Percentiles rank a stretch among this genome's conserved stretches.
These are phyloP conservation scores for Piscicola geometra DNA, from an alignment of 2,888 invertebrate genomes.

Conservation along the genomic window DNA sequence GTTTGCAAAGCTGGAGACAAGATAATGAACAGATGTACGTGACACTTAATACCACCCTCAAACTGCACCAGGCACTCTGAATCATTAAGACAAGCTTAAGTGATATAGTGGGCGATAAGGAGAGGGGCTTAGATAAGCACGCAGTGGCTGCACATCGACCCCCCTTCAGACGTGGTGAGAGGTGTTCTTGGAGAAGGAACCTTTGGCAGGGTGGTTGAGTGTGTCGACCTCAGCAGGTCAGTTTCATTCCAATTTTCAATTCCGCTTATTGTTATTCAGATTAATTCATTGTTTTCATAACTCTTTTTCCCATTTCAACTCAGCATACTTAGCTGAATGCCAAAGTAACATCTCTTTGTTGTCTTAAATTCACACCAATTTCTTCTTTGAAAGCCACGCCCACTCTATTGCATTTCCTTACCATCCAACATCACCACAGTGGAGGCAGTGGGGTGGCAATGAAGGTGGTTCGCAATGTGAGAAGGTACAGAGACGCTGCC, in stretches of 20 bases:
- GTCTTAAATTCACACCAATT: background rate
- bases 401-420: background rate
- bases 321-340: too few species aligned
- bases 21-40: conserved; percentile 80
- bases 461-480: conserved; percentile 98
- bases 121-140: too few species aligned
- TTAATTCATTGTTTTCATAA: too few species aligned
- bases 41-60: too few species aligned
- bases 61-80: too few species aligned
- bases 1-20: conserved; percentile 97
- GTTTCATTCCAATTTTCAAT: too few species aligned
- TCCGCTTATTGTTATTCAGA: too few species aligned
- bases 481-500: conserved; percentile 98
- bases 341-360: too few species aligned
- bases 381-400: background rate
- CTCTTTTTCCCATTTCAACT: too few species aligned
- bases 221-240: conserved; percentile 84
- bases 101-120: too few species aligned
- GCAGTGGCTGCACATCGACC: background rate
- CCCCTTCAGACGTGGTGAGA: conserved; percentile 86
- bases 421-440: background rate
- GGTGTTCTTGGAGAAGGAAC: conserved; percentile 98
- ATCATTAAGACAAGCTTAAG: too few species aligned
- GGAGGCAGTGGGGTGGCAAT: conserved; percentile 63
- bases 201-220: conserved; percentile 99